These are phyloP conservation scores for Mormyrus iriodes DNA, from an alignment of 2,113 vertebrate species.

Conservation along the genomic window DNA sequence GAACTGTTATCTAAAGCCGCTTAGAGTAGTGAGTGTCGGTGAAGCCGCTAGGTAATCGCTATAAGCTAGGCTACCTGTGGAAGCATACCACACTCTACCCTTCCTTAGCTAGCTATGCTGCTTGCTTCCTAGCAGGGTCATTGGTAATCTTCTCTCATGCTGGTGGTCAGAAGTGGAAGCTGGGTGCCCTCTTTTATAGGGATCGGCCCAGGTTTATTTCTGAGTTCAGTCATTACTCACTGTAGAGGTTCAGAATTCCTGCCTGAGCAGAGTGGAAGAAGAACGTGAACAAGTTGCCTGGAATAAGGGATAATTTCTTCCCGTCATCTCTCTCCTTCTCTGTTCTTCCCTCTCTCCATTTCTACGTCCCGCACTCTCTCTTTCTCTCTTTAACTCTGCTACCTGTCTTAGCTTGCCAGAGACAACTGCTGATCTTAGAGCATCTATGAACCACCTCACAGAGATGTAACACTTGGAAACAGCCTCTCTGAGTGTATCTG, in stretches of 20 bases:
- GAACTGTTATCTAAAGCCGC: not conserved
- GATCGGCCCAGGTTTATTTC: not conserved
- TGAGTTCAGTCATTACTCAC: not conserved
- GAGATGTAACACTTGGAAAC: not conserved
- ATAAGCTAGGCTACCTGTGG: not conserved
- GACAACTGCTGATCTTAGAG: not conserved
- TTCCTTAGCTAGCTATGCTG: not conserved
- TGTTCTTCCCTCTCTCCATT: not conserved
- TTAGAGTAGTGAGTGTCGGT: not conserved
- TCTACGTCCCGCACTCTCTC: not conserved
- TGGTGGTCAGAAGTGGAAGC: not conserved
- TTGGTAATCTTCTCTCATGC: not conserved
- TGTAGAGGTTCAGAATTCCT: not conserved
- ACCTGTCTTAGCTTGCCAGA: slow-evolving; percentile 25
- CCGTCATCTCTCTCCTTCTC: not conserved
- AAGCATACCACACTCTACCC: not conserved
- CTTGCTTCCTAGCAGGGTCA: not conserved
- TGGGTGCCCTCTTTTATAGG: not conserved
- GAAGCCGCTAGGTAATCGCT: not conserved
- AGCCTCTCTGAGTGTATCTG: not conserved
- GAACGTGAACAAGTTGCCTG: not conserved
- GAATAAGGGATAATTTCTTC: not conserved
- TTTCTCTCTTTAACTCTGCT: slow-evolving; percentile 14
- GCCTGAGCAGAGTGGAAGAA: not conserved
- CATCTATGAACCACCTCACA: not conserved